phyloP scores from a whole-genome alignment of 2,113 vertebrate genomes.

The Silurus meridionalis region DNA sequence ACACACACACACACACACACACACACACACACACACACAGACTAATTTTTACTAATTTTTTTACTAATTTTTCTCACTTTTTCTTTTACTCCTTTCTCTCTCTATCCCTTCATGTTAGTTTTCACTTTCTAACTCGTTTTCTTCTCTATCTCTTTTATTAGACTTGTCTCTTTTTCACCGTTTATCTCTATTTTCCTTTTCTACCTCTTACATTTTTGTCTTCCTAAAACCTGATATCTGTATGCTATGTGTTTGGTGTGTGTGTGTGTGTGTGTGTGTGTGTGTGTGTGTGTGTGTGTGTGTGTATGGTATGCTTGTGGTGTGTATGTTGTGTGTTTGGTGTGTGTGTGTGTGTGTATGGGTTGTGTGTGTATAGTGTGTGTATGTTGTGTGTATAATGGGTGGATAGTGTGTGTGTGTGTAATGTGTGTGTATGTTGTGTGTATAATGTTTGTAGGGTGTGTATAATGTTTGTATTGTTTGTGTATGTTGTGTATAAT shows the following conservation, averaged over 20 bases:
- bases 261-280: conserved; percentile 19
- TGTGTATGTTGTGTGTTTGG: not conserved
- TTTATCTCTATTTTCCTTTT: not conserved
- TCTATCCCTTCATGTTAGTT: not conserved
- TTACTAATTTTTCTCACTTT: not conserved
- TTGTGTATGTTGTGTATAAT: too few relatives aligned
- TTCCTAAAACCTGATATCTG: not conserved
- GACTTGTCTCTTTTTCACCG: not conserved
- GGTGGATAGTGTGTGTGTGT: too few relatives aligned
- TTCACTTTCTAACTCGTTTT: not conserved
- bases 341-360: not conserved
- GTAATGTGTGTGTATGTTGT: too few relatives aligned
- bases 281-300: conserved; percentile 11
- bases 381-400: too few relatives aligned
- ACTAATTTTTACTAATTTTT: too few relatives aligned
- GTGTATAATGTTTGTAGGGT: too few relatives aligned
- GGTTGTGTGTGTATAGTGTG: too few relatives aligned
- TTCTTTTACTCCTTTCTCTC: not conserved
- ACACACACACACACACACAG: not conserved
- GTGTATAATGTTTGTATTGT: too few relatives aligned
- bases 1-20: too few relatives aligned
- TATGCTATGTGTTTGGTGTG: conserved; percentile 30
- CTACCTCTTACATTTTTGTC: not conserved
- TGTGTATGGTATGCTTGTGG: too few relatives aligned
- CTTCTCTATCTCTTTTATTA: not conserved